These are phyloP conservation scores for Grammomys dolichurus DNA, from an alignment of 2,113 vertebrate genomes.

Conservation along the genomic window DNA sequence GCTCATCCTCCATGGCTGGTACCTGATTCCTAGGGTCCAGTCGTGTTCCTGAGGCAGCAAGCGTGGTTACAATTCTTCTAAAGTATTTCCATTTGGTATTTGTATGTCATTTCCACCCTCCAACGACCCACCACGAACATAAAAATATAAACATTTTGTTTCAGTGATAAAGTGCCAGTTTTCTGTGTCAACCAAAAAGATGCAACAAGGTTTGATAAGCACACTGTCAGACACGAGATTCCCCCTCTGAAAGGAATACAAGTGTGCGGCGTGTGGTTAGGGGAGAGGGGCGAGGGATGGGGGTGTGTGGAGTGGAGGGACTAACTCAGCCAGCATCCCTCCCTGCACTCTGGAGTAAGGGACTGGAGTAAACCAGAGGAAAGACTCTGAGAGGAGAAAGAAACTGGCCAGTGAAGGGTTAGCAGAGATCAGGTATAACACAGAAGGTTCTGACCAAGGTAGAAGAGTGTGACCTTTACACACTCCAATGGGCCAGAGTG, in stretches of 20 bases:
- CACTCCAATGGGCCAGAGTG: background rate
- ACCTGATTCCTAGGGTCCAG: background rate
- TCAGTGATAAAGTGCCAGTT: conserved; percentile 1
- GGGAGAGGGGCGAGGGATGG: too few species aligned
- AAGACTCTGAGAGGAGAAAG: background rate
- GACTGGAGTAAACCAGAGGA: background rate
- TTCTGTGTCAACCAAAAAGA: background rate
- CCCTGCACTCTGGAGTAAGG: background rate
- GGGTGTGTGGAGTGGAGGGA: background rate
- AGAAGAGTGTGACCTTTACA: background rate
- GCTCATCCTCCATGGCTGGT: accelerated
- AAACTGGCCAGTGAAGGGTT: background rate
- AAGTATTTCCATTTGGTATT: conserved; percentile 11
- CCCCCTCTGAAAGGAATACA: background rate
- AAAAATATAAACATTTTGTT: conserved; percentile 27
- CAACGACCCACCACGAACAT: background rate
- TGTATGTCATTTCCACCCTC: background rate
- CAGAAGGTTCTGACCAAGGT: conserved; percentile 24
- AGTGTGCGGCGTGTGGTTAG: accelerated
- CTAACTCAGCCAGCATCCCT: background rate
- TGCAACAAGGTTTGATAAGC: background rate
- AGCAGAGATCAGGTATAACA: background rate
- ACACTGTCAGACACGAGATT: background rate
- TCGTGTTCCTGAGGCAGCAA: background rate
- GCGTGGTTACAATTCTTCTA: background rate